phyloP scores from a whole-genome alignment of 1,140 invertebrate genomes.

The Drosophila yakuba region DNA sequence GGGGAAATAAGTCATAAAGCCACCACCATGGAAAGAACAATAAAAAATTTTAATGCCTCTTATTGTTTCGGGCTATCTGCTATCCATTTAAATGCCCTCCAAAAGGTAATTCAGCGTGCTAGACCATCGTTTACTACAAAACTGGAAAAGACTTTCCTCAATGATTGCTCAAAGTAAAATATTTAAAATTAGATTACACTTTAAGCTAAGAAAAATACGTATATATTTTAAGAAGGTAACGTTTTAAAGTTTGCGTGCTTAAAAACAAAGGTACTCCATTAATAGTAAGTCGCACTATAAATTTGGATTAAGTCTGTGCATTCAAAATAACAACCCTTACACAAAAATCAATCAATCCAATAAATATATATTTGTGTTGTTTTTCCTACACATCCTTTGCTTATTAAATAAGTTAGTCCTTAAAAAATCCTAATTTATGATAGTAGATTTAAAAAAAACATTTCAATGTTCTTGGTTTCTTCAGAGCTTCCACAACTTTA shows the following conservation, averaged over 20 bases:
- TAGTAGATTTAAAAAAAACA: neutral
- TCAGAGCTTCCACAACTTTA: slow-evolving; percentile 11
- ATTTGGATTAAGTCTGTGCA: no score
- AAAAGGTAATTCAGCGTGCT: slow-evolving; percentile 56
- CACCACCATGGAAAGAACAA: slow-evolving; percentile 62
- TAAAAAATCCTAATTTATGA: neutral
- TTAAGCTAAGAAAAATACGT: neutral
- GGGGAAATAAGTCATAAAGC: slow-evolving; percentile 64
- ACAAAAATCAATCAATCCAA: no score
- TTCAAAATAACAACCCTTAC: no score
- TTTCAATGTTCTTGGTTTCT: neutral
- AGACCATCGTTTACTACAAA: slow-evolving; percentile 26
- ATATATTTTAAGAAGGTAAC: no score
- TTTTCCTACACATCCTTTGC: no score
- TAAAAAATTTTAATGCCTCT: slow-evolving; percentile 75
- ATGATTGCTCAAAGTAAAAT: slow-evolving; percentile 1
- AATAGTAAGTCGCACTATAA: no score
- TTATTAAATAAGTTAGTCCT: no score
- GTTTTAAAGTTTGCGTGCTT: no score
- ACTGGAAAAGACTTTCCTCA: neutral
- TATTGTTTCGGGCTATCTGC: slow-evolving; percentile 69
- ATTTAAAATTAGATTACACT: neutral
- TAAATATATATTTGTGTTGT: no score
- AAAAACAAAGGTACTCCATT: no score
- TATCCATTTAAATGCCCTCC: slow-evolving; percentile 60